These are phyloP conservation scores for Artemisiospiza belli DNA, from an alignment of 2,113 vertebrate genomes.

Conservation along the genomic window DNA sequence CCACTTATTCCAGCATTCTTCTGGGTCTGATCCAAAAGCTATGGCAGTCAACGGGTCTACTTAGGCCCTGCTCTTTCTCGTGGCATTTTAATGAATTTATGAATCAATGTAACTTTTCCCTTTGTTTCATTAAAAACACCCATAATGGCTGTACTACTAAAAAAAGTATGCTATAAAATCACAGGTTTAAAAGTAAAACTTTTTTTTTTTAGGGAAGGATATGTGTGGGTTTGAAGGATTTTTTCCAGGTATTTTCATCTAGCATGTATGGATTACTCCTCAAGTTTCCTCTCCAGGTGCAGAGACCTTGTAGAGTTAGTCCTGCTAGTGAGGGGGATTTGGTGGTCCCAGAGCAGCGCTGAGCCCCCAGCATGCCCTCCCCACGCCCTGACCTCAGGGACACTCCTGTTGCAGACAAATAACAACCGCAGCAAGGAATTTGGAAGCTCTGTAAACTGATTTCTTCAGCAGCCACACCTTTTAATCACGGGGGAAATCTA, in stretches of 20 bases:
- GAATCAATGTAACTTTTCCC: neutral
- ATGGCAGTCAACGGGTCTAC: neutral
- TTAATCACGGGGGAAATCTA: constrained; percentile 10
- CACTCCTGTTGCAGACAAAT: constrained; percentile 20
- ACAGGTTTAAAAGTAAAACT: neutral
- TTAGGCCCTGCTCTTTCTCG: neutral
- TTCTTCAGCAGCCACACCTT: constrained; percentile 62
- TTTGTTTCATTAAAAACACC: neutral
- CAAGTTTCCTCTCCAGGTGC: constrained; percentile 56
- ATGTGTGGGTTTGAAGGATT: constrained; percentile 2
- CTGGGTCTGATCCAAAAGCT: constrained; percentile 15
- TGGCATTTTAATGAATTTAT: neutral
- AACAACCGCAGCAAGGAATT: constrained; percentile 55
- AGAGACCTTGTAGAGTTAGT: neutral
- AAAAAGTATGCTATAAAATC: neutral
- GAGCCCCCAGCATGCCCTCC: neutral
- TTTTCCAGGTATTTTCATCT: constrained; percentile 33
- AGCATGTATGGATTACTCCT: neutral
- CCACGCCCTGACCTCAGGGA: fast-evolving
- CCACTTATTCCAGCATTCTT: constrained; percentile 26
- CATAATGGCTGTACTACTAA: neutral
- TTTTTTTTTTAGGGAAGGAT: neutral
- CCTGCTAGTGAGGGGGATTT: neutral
- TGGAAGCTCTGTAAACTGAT: constrained; percentile 30
- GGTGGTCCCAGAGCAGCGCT: neutral